phyloP scores from a whole-genome alignment of 1,140 invertebrate species.

The Anastrepha obliqua region DNA sequence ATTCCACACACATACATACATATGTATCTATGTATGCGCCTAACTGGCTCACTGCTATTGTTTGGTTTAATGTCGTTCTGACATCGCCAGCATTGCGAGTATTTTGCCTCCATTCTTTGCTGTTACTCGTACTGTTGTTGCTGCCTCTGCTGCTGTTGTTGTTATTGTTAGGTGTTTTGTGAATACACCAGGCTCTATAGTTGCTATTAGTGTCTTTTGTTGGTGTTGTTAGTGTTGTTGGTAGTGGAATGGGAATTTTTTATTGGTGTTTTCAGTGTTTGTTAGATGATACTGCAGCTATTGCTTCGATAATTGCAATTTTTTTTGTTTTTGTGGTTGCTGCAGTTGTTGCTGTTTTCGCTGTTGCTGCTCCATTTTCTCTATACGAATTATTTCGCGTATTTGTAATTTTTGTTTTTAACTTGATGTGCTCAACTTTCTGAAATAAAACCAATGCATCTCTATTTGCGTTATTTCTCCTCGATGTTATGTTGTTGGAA shows the following conservation, averaged over 20 bases:
- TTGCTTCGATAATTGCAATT: background rate
- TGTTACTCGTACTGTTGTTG: background rate
- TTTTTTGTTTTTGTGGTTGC: background rate
- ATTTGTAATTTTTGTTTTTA: too few relatives aligned
- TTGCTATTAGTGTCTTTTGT: background rate
- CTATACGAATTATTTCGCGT: background rate
- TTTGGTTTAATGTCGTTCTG: constrained; percentile 7
- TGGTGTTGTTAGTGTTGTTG: background rate
- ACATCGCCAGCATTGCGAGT: background rate
- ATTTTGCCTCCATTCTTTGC: background rate
- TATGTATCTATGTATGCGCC: background rate
- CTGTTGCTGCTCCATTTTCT: constrained; percentile 13
- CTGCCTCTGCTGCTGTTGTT: background rate
- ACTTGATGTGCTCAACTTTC: too few relatives aligned
- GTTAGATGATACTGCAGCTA: constrained; percentile 10
- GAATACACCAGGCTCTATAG: background rate
- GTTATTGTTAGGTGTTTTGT: constrained; percentile 20
- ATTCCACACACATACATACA: background rate
- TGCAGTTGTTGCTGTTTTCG: background rate
- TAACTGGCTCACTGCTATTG: background rate
- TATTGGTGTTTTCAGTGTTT: constrained; percentile 10
- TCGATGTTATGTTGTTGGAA: too few relatives aligned
- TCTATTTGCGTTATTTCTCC: too few relatives aligned
- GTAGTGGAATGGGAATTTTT: background rate
- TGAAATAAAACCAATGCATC: too few relatives aligned